Base-by-base conservation (phyloP, 2,888 invertebrate species). In the Ochropacha duplaris region DNA sequence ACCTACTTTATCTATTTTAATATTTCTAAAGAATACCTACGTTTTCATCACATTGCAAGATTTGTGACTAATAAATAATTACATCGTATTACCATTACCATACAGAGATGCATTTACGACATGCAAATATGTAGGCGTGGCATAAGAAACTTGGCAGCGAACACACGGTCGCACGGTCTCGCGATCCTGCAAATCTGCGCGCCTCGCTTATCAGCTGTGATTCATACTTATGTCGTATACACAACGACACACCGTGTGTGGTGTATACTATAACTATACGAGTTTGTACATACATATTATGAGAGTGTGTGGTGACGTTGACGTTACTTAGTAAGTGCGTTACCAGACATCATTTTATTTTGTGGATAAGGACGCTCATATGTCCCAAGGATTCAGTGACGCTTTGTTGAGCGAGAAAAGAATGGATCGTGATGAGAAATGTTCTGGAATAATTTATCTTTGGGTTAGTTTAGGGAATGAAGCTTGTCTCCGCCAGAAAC, bases 371-470 rank as follows among this genome's bases (percentile, higher is more conserved):
- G 76, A 85, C 76, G 79, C 81, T 85, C 83, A 79, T 84, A 87
- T 79, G 84, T 86, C 82, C 81, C 79, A 74, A 78, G 83, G 86
- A 87, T 86, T 88, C 85, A 79, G 77, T 81, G 81, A 81, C 83
- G 85, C 82, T 87, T 87, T 88, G 86, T 86, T 79, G 81, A 78
- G 78, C 79, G 78, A 81, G 81, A 78, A 88, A 88, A 88, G 84
- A 88, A 87, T 86, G 79, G 81, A 81, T 84, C 83, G 81, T 84
- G 84, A 86, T 88, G 87, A 86, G 86, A 90, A 89, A 90, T 88
- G 84, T 85, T 80, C 80, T 78, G 79, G 85, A 88, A 91, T 88
- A 90, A 90, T 89, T 89, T 89, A 88, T 89, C 85, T 85, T 85
- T 75, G 79, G 85, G 85, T 87, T 83, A 85, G 86, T 85, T 88